These are phyloP conservation scores for Xenopus borealis DNA, from an alignment of 2,113 vertebrate species.

Conservation along the genomic window DNA sequence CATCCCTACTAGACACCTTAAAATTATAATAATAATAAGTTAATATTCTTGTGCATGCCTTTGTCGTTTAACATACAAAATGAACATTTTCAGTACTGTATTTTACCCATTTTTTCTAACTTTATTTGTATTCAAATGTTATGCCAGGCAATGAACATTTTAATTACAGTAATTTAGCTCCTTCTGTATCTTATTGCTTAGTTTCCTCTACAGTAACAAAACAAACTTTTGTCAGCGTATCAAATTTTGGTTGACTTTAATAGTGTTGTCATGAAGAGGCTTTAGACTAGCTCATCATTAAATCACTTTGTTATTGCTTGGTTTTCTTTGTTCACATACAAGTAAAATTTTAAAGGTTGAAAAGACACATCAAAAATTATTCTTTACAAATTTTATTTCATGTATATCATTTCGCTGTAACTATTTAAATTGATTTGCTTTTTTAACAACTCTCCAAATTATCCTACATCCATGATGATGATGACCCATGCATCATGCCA, in stretches of 20 bases:
- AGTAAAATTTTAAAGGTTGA: constrained; percentile 31
- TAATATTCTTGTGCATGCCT: too few species aligned
- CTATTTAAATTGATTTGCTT: constrained; percentile 26
- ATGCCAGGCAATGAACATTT: not conserved
- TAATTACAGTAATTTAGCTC: constrained; percentile 12
- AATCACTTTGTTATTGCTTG: constrained; percentile 17
- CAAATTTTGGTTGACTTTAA: constrained; percentile 18
- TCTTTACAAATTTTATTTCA: constrained; percentile 39
- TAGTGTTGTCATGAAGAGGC: constrained; percentile 3
- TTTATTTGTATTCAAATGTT: not conserved
- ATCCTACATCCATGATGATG: constrained; percentile 25
- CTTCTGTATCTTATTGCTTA: not conserved
- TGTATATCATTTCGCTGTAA: constrained; percentile 30
- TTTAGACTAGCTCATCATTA: constrained; percentile 6
- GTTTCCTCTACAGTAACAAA: not conserved
- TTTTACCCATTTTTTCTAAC: not conserved
- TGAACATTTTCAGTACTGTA: too few species aligned
- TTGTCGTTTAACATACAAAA: too few species aligned
- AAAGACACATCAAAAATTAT: constrained; percentile 38
- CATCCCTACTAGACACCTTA: too few species aligned
- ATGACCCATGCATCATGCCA: constrained; percentile 36
- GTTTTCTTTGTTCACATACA: constrained; percentile 24
- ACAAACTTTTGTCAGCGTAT: not conserved
- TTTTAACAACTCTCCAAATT: constrained; percentile 38
- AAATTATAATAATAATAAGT: too few species aligned